phyloP scores from a whole-genome alignment of 92 coral and sea anemone genomes.

The Parazoanthus swiftii region DNA sequence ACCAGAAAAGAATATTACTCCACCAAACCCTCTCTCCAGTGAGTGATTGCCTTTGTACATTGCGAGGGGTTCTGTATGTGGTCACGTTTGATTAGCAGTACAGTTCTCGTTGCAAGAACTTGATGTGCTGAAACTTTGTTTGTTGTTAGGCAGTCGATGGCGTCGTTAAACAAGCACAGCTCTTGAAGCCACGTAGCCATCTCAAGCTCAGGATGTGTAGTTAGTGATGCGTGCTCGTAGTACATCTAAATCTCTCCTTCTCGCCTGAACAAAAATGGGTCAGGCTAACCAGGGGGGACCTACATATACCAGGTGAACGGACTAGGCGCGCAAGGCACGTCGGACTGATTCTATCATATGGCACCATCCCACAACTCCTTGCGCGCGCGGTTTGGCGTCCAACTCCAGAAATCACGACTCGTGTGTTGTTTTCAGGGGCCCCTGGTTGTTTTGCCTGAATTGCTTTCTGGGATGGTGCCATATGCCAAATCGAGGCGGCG shows the following conservation, averaged over 20 bases:
- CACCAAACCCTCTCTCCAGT: constrained; percentile 70
- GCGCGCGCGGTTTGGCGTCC: too few species aligned
- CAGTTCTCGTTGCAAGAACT: neutral
- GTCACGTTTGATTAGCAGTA: constrained; percentile 69
- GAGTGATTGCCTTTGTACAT: constrained; percentile 65
- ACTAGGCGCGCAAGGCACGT: too few species aligned
- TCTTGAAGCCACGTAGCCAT: constrained; percentile 86
- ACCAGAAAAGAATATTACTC: constrained; percentile 63
- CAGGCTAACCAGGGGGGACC: constrained; percentile 62
- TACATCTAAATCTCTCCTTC: constrained; percentile 52
- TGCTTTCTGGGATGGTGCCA: too few species aligned
- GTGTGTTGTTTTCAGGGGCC: too few species aligned
- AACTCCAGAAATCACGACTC: too few species aligned
- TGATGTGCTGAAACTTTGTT: neutral
- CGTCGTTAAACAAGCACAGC: constrained; percentile 1
- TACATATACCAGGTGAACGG: too few species aligned
- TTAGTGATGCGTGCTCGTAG: constrained; percentile 48
- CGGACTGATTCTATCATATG: too few species aligned
- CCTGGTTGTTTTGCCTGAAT: too few species aligned
- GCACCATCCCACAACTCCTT: too few species aligned
- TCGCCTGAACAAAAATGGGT: constrained; percentile 47
- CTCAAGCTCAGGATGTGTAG: constrained; percentile 53
- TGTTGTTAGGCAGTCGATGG: neutral
- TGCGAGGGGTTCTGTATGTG: constrained; percentile 82
- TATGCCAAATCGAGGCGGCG: too few species aligned